Evolutionary conservation across 2,888 invertebrate genomes (phyloP), one percentile per base, ranked within the genome.

Genomic region (Nemoura dubitans): DNA sequence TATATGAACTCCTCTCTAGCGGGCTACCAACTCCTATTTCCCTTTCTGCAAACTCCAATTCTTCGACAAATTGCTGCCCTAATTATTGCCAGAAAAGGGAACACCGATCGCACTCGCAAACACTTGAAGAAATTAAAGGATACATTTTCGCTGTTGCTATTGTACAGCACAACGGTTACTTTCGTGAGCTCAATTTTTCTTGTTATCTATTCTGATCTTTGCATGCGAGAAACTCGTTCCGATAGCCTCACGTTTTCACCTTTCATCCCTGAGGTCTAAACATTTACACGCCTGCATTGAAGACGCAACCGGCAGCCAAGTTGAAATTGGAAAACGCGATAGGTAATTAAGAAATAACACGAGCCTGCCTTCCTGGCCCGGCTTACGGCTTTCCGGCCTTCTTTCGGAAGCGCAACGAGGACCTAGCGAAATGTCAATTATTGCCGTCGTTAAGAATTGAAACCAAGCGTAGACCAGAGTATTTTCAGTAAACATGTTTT

Each of bases 141-240:
- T 59, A 59, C 59, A 59, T 59, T 59, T 81, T 81, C 28, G 81
- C 81, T 81, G 30, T 29, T 29, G 30, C 81, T 30, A 81, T 81
- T 81, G 27, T 78, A 28, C 78, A 14, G 27, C 78, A 77, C 14
- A 59, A 59, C 59, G 14, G 59, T 59, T 59, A 59, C 16, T 59
- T 78, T 78, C 29, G 28, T 81, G 30, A 29, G 81, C 81, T 81
- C 81, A 21, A 30, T 81, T 81, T 81, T 81, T n/a, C 28, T 30
- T 27, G 42, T 43, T 83, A 81, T 81, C 83, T 78, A 83, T 30
- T 42, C 42, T 30, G 27, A 78, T 42, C 83, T 83, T 83, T 43
- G 83, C 83, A 83, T 83, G 83, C 83, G 29, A 83, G 42, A 83
- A 83, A 26, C 83, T 83, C 83, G 42, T 83, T 81, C 30, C 59